Conservation (phyloP, 2,797 vertebrate genomes). For the Mus spretus region DNA sequence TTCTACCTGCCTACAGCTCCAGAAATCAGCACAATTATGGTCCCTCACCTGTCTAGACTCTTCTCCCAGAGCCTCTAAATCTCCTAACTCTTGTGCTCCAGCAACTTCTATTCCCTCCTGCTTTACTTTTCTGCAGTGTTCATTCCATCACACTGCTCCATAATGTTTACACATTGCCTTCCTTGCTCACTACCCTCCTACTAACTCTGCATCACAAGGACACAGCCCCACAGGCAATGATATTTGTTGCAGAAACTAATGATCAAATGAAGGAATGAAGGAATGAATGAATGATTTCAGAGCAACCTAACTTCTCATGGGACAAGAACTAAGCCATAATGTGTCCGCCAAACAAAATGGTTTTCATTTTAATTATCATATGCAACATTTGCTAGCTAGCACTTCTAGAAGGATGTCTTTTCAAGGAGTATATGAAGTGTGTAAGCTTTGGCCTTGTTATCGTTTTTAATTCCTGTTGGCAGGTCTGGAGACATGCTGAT, state of each 20-base stretch:
- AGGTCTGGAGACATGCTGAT: not conserved
- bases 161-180: not conserved
- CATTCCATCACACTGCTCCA: not conserved
- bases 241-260: not conserved
- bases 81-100: not conserved
- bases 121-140: not conserved
- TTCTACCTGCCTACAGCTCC: not conserved
- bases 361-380: not conserved
- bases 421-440: not conserved
- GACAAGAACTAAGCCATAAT: not conserved
- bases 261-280: not conserved
- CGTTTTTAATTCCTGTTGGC: slow-evolving; percentile 44
- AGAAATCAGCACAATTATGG: not conserved
- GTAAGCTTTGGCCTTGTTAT: not conserved
- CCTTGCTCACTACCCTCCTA: not conserved
- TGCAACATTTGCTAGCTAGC: not conserved
- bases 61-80: not conserved
- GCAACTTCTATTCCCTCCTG: not conserved
- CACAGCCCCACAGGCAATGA: not conserved
- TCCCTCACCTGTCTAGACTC: not conserved
- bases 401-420: not conserved
- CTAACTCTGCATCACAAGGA: not conserved
- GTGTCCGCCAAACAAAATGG: not conserved
- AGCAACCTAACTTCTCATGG: not conserved
- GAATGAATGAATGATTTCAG: not conserved